A percentile compares a stretch with the other conserved stretches of the same genome.
These are phyloP conservation scores for Sinodicranocentrus sp. DNA, from an alignment of 2,888 invertebrate species.

Conservation along the genomic window DNA sequence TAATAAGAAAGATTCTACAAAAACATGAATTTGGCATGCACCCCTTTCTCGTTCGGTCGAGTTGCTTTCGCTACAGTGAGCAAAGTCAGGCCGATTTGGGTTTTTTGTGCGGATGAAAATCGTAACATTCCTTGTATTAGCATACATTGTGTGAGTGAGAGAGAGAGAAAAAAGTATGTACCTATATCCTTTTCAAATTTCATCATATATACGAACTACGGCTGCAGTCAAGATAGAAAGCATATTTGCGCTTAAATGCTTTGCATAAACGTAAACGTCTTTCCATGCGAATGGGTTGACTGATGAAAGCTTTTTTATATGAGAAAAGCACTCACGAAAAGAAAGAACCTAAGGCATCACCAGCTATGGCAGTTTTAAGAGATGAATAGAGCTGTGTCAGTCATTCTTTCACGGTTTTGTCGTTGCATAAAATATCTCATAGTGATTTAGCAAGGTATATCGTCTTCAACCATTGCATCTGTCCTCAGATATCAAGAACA, in stretches of 20 bases:
- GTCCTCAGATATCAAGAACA: no score
- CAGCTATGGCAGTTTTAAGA: not conserved
- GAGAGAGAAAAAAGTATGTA: not conserved
- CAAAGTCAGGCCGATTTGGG: constrained; percentile 37
- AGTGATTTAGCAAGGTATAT: constrained; percentile 1
- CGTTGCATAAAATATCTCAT: constrained; percentile 15
- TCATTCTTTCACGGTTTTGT: constrained; percentile 5
- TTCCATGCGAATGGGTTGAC: constrained; percentile 36
- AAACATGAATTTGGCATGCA: constrained; percentile 44
- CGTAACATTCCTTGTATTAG: constrained; percentile 17
- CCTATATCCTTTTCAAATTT: no score
- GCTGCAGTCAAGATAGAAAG: not conserved
- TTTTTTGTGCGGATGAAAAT: constrained; percentile 5
- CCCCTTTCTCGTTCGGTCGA: constrained; percentile 31
- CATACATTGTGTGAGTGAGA: constrained; percentile 12
- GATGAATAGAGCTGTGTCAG: constrained; percentile 6
- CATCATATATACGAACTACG: no score
- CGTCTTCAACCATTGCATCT: no score
- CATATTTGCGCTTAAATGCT: constrained; percentile 30
- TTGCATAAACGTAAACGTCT: constrained; percentile 32
- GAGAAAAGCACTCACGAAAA: not conserved
- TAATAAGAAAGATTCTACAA: constrained; percentile 27
- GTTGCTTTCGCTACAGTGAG: constrained; percentile 20
- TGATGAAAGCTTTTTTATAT: constrained; percentile 12
- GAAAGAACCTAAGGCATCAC: not conserved